These are phyloP conservation scores for Channa argus DNA, from an alignment of 2,113 vertebrate species.

Conservation along the genomic window DNA sequence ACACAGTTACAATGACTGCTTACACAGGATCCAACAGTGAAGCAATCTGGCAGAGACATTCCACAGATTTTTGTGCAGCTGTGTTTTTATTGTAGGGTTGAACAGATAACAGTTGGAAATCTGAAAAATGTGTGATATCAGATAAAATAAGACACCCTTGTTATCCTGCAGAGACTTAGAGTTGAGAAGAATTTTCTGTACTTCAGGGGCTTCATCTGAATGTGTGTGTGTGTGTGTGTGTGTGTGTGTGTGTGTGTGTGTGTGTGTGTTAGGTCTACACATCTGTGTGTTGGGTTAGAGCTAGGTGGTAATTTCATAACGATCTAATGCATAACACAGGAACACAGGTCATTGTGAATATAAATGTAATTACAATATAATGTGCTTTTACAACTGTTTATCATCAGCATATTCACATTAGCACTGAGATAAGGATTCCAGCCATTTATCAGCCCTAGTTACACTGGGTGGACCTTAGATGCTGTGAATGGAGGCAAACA, in stretches of 20 bases:
- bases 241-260: no score
- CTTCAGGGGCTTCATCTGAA: neutral
- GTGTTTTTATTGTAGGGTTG: slow-evolving; percentile 2
- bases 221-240: neutral
- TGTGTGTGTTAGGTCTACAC: no score
- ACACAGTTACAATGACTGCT: neutral
- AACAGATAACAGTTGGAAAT: slow-evolving; percentile 21
- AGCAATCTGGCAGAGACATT: neutral
- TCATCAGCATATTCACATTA: no score
- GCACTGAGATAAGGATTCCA: neutral
- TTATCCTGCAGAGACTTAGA: neutral
- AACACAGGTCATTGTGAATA: no score
- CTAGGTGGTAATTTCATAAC: no score
- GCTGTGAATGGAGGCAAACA: neutral
- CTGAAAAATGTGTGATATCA: neutral
- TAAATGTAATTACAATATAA: no score
- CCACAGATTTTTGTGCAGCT: slow-evolving; percentile 15
- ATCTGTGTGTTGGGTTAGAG: no score
- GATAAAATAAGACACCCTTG: slow-evolving; percentile 3
- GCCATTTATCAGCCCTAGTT: neutral
- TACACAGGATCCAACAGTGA: neutral
- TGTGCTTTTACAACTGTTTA: no score
- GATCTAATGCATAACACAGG: no score
- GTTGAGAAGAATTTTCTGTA: neutral
- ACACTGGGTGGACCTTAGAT: neutral